Conservation (phyloP, 2,113 vertebrate genomes). For the Gambusia affinis region DNA sequence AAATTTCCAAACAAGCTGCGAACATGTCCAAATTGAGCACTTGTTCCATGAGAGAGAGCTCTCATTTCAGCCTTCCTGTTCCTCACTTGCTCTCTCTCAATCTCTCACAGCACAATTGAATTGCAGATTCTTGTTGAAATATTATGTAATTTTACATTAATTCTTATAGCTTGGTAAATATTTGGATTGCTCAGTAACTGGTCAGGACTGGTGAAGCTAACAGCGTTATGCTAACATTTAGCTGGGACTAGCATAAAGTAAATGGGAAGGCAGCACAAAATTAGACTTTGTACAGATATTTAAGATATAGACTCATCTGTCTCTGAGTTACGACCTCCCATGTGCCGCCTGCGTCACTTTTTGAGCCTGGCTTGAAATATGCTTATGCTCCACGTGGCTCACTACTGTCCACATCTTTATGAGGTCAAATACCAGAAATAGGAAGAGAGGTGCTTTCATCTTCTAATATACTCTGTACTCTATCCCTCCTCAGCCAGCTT, state of each 20-base stretch:
- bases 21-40: too few species aligned
- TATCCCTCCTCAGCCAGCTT: slow-evolving; percentile 1
- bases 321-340: slow-evolving; percentile 29
- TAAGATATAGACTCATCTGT: slow-evolving; percentile 15
- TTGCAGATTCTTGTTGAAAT: neutral
- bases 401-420: slow-evolving; percentile 33
- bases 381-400: slow-evolving; percentile 35
- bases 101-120: neutral
- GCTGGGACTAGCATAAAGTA: neutral
- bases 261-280: neutral
- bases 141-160: neutral
- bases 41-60: too few species aligned
- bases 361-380: slow-evolving; percentile 33
- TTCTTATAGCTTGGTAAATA: too few species aligned
- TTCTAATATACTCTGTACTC: slow-evolving; percentile 6
- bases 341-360: slow-evolving; percentile 34
- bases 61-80: neutral
- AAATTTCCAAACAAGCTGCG: neutral
- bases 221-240: neutral
- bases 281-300: neutral
- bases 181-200: too few species aligned
- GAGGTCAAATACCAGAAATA: slow-evolving; percentile 41
- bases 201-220: too few species aligned
- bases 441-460: slow-evolving; percentile 15
- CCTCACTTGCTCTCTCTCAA: neutral